A percentile compares a stretch with the other conserved stretches of the same genome.
These are phyloP conservation scores for Drosophila rubida DNA, from an alignment of 2,888 invertebrate species.

Conservation along the genomic window DNA sequence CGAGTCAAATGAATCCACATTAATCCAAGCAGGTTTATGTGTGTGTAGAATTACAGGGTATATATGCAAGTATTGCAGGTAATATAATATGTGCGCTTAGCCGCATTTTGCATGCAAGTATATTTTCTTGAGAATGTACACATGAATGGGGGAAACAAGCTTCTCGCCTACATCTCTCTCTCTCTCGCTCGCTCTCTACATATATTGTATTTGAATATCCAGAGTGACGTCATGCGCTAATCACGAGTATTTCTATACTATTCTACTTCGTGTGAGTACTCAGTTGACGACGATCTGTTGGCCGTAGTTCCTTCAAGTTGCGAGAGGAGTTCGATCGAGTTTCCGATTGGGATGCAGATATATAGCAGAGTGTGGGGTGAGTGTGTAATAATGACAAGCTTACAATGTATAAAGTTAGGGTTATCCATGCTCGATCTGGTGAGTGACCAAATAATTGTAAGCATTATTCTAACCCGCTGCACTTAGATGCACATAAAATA, in stretches of 20 bases:
- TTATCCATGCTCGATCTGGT: slow-evolving; percentile 26
- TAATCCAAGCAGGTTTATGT: slow-evolving; percentile 40
- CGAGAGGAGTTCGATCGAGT: no score
- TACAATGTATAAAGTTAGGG: slow-evolving; percentile 58
- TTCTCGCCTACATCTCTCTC: neutral
- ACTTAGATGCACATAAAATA: slow-evolving; percentile 46
- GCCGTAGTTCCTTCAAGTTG: no score
- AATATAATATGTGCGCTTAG: slow-evolving; percentile 4
- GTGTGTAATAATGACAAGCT: slow-evolving; percentile 41
- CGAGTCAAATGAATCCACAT: slow-evolving; percentile 23
- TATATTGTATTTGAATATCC: neutral
- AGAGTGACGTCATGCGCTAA: neutral
- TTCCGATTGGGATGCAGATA: no score
- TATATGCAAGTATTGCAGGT: slow-evolving; percentile 29
- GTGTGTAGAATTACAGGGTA: slow-evolving; percentile 6
- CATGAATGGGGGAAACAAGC: neutral
- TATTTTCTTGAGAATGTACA: slow-evolving; percentile 8
- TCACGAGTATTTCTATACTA: neutral
- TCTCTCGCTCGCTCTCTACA: neutral
- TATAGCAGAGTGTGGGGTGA: neutral
- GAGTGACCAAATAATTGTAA: slow-evolving; percentile 20
- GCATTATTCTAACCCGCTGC: slow-evolving; percentile 42
- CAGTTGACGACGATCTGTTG: no score
- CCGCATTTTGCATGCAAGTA: neutral
- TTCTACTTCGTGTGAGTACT: no score